phyloP scores from a whole-genome alignment of 1,140 invertebrate genomes.

The Orchesella cincta region DNA sequence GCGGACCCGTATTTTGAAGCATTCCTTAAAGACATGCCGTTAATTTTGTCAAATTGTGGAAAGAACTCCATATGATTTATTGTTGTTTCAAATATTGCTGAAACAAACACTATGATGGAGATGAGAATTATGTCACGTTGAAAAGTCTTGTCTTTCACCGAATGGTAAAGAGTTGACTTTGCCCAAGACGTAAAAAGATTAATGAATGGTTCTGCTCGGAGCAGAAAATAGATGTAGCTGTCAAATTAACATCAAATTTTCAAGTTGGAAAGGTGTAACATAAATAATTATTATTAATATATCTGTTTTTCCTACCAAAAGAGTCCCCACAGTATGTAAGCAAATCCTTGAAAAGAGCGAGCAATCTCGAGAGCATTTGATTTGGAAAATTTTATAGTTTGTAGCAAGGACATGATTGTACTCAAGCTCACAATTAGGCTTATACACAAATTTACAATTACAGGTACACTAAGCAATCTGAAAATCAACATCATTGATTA shows the following conservation, averaged over 20 bases:
- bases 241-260: background rate
- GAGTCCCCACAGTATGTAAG: background rate
- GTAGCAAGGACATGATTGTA: background rate
- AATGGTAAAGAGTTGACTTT: background rate
- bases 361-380: background rate
- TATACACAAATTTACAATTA: background rate
- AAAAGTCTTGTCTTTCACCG: background rate
- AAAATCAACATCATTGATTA: background rate
- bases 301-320: background rate
- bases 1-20: background rate
- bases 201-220: background rate
- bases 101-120: background rate
- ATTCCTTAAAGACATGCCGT: background rate
- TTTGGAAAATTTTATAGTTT: background rate
- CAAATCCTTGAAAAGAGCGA: background rate
- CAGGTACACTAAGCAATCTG: background rate
- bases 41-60: background rate
- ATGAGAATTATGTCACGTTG: constrained; percentile 12
- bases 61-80: constrained; percentile 14
- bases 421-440: background rate
- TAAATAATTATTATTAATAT: background rate
- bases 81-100: background rate
- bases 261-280: background rate
- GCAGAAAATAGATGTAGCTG: constrained; percentile 2
- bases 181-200: background rate